phyloP scores from a whole-genome alignment of 2,113 vertebrate genomes.

The Mola mola region DNA sequence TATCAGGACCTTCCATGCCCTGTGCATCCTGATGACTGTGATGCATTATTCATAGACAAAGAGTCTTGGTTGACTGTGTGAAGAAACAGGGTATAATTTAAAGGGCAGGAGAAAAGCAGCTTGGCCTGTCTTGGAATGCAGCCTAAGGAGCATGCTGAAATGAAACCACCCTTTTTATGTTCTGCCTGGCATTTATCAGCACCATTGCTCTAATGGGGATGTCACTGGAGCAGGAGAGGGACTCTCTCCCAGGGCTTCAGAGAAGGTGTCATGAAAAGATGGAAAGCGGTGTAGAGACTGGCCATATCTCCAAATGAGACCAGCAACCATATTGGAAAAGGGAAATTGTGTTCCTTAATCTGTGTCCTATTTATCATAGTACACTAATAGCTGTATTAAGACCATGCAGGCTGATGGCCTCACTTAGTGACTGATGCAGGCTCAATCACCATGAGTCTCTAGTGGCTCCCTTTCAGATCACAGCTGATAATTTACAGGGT shows the following conservation, averaged over 20 bases:
- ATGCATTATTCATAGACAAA: constrained; percentile 74
- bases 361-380: constrained; percentile 71
- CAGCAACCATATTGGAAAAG: constrained; percentile 65
- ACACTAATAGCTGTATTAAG: constrained; percentile 58
- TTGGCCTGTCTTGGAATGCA: constrained; percentile 61
- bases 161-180: constrained; percentile 73
- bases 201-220: constrained; percentile 78
- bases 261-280: constrained; percentile 71
- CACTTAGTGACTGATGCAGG: constrained; percentile 41
- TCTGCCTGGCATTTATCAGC: constrained; percentile 81
- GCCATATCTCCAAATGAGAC: constrained; percentile 75
- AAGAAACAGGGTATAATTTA: constrained; percentile 73
- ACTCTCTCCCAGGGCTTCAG: constrained; percentile 61
- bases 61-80: constrained; percentile 64
- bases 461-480: constrained; percentile 38
- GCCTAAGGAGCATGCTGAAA: constrained; percentile 69
- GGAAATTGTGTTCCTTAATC: constrained; percentile 73
- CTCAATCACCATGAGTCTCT: constrained; percentile 48
- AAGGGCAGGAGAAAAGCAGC: constrained; percentile 57
- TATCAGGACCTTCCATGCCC: constrained; percentile 58
- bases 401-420: constrained; percentile 39
- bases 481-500: constrained; percentile 32
- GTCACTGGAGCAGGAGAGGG: constrained; percentile 64
- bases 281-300: constrained; percentile 75
- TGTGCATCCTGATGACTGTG: constrained; percentile 67